Conservation (phyloP, 2,797 vertebrate species). For the Propithecus perrieri region DNA sequence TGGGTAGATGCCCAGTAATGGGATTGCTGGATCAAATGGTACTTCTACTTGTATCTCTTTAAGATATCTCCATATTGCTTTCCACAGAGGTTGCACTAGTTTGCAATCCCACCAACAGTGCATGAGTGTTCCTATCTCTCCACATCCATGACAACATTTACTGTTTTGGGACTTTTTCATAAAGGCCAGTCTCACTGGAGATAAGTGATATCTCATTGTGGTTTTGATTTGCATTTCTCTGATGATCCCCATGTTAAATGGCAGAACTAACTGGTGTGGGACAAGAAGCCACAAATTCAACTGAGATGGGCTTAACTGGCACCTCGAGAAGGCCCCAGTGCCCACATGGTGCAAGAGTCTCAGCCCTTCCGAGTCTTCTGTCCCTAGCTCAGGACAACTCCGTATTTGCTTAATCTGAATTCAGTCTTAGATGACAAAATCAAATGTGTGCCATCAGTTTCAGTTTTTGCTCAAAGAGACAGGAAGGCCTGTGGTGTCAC, state of each 20-base stretch:
- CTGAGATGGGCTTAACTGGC: not conserved
- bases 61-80: too few relatives aligned
- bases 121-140: too few relatives aligned
- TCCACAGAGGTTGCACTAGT: too few relatives aligned
- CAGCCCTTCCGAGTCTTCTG: not conserved
- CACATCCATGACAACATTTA: too few relatives aligned
- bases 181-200: too few relatives aligned
- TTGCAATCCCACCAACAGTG: too few relatives aligned
- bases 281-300: not conserved
- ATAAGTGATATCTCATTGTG: too few relatives aligned
- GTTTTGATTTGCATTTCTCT: too few relatives aligned
- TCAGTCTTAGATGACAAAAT: not conserved
- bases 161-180: too few relatives aligned
- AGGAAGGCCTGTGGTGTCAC: not conserved
- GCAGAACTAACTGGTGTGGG: slow-evolving; percentile 32
- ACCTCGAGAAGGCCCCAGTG: not conserved
- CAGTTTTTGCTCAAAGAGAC: not conserved
- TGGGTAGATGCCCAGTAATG: too few relatives aligned
- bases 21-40: too few relatives aligned
- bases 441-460: not conserved
- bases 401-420: not conserved
- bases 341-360: not conserved
- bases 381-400: not conserved
- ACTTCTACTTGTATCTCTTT: too few relatives aligned
- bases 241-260: slow-evolving; percentile 19